phyloP scores from a whole-genome alignment of 2,797 vertebrate genomes.

The Lophotriccus pileatus region DNA sequence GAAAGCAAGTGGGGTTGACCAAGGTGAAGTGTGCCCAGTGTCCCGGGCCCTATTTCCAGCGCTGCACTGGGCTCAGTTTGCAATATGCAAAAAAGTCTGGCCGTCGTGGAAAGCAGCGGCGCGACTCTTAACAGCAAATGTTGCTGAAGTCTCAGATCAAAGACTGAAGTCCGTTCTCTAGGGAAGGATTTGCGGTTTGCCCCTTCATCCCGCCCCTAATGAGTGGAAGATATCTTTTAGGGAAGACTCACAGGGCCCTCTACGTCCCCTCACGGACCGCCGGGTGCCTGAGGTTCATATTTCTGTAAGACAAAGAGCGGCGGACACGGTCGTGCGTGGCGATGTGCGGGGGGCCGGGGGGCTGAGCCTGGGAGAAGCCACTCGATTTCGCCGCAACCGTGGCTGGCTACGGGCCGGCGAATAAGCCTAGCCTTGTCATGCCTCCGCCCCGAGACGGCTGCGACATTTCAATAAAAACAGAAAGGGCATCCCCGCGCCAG shows the following conservation, averaged over 20 bases:
- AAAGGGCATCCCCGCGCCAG: neutral
- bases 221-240: neutral
- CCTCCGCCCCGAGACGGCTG: neutral
- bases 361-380: neutral
- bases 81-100: accelerated
- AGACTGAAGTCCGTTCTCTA: neutral
- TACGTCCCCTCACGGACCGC: too few relatives aligned
- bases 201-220: too few relatives aligned
- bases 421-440: neutral
- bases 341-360: accelerated
- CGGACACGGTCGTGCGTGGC: neutral
- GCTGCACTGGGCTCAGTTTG: neutral
- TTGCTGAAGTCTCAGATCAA: too few relatives aligned
- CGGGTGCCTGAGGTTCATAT: neutral
- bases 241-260: neutral
- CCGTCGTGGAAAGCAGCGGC: neutral
- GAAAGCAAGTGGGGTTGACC: neutral
- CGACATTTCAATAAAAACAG: neutral
- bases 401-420: neutral
- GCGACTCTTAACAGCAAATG: neutral
- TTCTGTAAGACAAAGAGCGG: neutral
- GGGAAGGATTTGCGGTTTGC: neutral
- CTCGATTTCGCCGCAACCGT: neutral
- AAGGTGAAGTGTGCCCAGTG: neutral
- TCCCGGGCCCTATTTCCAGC: neutral